Evolutionary conservation across 92 coral and sea anemone species (phyloP).

Genomic region (Zoanthus sociatus): DNA sequence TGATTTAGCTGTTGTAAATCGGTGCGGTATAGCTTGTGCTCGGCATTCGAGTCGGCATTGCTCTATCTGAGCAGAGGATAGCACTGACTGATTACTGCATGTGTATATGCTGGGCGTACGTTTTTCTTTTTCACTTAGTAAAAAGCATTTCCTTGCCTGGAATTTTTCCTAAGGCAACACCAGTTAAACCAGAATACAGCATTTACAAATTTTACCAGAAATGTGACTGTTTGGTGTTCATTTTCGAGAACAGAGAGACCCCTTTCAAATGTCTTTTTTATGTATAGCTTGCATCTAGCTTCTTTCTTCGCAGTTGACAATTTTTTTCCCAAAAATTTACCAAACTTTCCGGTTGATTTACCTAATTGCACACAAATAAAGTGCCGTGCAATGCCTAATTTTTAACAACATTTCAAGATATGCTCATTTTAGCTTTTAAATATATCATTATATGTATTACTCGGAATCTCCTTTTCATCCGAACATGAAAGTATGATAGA

Average conservation of each 20-base stretch:
- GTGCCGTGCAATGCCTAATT: neutral
- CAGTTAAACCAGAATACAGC: too few relatives aligned
- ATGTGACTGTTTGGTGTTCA: too few relatives aligned
- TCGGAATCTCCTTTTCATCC: neutral
- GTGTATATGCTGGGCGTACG: too few relatives aligned
- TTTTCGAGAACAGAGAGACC: neutral
- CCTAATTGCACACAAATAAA: neutral
- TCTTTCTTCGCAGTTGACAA: neutral
- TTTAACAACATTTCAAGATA: neutral
- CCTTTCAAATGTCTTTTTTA: neutral
- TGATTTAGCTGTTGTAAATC: neutral
- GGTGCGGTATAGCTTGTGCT: neutral
- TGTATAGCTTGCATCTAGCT: neutral
- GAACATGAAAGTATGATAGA: neutral
- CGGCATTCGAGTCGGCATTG: too few relatives aligned
- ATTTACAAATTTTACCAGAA: too few relatives aligned
- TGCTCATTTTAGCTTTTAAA: neutral
- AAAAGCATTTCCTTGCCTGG: too few relatives aligned
- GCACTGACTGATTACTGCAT: too few relatives aligned
- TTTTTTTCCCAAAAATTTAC: neutral
- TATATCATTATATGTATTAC: neutral
- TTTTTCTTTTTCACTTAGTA: too few relatives aligned
- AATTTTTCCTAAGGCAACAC: too few relatives aligned
- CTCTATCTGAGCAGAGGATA: too few relatives aligned
- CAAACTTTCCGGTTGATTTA: neutral